Conservation (phyloP, 1,140 invertebrate genomes). For the Magallana ariakensis region DNA sequence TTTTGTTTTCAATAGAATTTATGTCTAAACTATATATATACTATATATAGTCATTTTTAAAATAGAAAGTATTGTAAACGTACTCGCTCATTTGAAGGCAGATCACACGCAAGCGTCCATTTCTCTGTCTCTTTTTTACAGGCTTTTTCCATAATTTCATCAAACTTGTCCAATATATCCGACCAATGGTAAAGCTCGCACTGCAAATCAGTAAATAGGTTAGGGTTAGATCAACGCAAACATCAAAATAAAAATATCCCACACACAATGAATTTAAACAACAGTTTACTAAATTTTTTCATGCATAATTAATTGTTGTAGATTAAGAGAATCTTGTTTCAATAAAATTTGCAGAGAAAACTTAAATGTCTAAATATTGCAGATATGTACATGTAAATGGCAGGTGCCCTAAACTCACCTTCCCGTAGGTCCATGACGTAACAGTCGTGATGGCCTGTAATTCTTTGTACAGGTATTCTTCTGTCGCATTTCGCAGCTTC, state of each 20-base stretch:
- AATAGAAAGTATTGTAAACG: background rate
- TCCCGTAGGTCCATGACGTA: conserved; percentile 93
- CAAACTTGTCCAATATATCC: conserved; percentile 91
- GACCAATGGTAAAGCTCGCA: conserved; percentile 95
- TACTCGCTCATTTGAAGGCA: conserved; percentile 85
- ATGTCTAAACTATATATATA: too few relatives aligned
- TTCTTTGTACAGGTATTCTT: conserved; percentile 85
- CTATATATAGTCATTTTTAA: too few relatives aligned
- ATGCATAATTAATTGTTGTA: too few relatives aligned
- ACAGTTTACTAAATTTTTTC: too few relatives aligned
- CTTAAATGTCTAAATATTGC: too few relatives aligned
- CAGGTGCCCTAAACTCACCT: conserved; percentile 80
- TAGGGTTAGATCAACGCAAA: too few relatives aligned
- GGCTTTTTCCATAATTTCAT: conserved; percentile 89
- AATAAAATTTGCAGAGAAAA: too few relatives aligned
- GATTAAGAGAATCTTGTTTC: too few relatives aligned
- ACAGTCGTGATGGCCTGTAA: conserved; percentile 83
- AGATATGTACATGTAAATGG: too few relatives aligned
- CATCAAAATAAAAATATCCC: too few relatives aligned
- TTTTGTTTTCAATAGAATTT: too few relatives aligned
- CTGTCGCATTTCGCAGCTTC: conserved; percentile 86
- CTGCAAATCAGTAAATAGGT: conserved; percentile 66
- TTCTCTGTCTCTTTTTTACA: conserved; percentile 84
- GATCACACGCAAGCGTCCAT: conserved; percentile 90
- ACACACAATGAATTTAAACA: too few relatives aligned